Percentiles rank a stretch among this genome's conserved stretches.
These are phyloP conservation scores for Podarcis siculus DNA, from an alignment of 2,797 vertebrate species.

Conservation along the genomic window DNA sequence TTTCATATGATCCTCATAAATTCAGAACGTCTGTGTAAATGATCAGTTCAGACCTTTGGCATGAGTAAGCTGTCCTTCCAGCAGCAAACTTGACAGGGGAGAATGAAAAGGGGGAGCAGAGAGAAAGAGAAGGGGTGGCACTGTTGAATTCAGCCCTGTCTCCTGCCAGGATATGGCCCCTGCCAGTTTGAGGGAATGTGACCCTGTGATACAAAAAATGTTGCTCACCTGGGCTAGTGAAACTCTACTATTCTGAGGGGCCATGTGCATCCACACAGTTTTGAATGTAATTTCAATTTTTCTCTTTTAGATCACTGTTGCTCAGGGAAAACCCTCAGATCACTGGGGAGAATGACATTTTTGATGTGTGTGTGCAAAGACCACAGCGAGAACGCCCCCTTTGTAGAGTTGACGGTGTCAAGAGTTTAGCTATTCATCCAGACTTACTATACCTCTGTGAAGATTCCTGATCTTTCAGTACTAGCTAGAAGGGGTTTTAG, in stretches of 20 bases:
- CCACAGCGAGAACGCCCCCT: constrained; percentile 32
- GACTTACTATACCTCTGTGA: constrained; percentile 47
- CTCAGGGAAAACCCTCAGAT: constrained; percentile 20
- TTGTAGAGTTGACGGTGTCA: constrained; percentile 31
- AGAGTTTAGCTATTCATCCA: constrained; percentile 51
- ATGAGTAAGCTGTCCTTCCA: neutral
- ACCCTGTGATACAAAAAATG: neutral
- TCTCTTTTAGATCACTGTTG: constrained; percentile 34
- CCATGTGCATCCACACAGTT: neutral
- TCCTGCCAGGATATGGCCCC: neutral
- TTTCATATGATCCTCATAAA: neutral
- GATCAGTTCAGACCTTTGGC: neutral
- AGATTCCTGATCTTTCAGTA: constrained; percentile 55
- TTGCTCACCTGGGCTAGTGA: neutral
- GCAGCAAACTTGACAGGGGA: too few species aligned
- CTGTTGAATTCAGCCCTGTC: neutral
- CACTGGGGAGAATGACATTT: constrained; percentile 34
- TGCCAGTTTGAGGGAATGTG: neutral
- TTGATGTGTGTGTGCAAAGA: constrained; percentile 35
- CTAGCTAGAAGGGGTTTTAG: constrained; percentile 51
- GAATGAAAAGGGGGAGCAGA: neutral
- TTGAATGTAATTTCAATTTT: constrained; percentile 6
- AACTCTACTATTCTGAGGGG: neutral
- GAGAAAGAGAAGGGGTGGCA: neutral
- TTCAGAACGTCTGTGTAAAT: neutral